Base-by-base conservation (phyloP, 2,797 vertebrate species). In the Hipposideros larvatus region DNA sequence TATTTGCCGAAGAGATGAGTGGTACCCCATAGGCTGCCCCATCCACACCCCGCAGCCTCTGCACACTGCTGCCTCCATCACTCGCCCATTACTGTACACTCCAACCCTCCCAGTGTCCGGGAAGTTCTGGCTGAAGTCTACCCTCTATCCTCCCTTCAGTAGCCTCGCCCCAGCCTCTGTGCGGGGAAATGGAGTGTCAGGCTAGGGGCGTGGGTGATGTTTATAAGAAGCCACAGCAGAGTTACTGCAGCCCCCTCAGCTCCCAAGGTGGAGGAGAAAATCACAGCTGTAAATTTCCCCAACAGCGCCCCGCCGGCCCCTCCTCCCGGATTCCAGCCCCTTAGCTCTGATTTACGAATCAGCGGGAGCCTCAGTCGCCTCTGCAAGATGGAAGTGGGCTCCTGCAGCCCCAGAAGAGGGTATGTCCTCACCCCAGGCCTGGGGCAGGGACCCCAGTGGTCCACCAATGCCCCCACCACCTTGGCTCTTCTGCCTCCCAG, bases 311-410 rank as follows among this genome's bases (percentile, higher is more conserved):
- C 2, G 2, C 87, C 75, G 1, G 68, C 92, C 94, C 95, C 94
- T 91, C 87, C 96, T 89, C 83, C 80, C 7, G 14, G 51, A 94
- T 90, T 85, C 75, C 46, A 86, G 87, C 51, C 80, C 87, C 93
- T 96, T 94, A 87, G 71, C 80, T n/a, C 7, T 88, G 95, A 97
- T 93, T 97, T 92, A 96, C 57, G 75, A 63, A 51, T 51, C 48
- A 34, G 19, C 1, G 2, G 22, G 61, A 73, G 37, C 79, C 0
- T 22, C 53, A 86, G 51, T 74, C 0, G 8, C 53, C 57, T 41
- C 68, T 66, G 66, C 2, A 11, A n/a, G 73, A 61, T 15, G 43
- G 43, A 66, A 75, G n/a, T 21, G 0, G 41, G 28, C 9, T 16
- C 41, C 37, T 21, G 14, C 15, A 53, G 55, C 48, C 16, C 37